These are phyloP conservation scores for Parazoanthus swiftii DNA, from an alignment of 92 coral and sea anemone species.

Conservation along the genomic window DNA sequence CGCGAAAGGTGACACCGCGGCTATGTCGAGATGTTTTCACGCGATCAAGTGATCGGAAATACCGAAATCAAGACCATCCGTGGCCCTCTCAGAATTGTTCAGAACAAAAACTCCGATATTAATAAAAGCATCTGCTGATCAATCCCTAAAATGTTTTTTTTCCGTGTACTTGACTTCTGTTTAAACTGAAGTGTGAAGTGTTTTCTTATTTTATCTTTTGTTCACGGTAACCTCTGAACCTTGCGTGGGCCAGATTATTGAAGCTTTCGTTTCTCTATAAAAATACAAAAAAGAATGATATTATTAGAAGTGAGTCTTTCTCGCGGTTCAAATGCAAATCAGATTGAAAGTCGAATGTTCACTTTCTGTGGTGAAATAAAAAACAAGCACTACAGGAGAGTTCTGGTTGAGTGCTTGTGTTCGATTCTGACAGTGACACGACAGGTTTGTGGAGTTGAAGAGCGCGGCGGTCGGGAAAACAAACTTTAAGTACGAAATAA, in stretches of 20 bases:
- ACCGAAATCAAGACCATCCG: conserved; percentile 29
- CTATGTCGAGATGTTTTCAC: conserved; percentile 31
- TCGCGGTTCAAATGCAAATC: neutral
- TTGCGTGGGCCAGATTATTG: neutral
- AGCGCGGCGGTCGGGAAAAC: neutral
- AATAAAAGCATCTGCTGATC: neutral
- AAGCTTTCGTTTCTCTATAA: neutral
- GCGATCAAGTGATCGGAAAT: conserved; percentile 52
- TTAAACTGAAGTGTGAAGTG: neutral
- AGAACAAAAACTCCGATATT: neutral
- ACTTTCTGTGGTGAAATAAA: neutral
- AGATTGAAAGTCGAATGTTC: neutral
- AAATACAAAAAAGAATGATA: neutral
- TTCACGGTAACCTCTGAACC: conserved; percentile 13
- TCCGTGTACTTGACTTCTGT: neutral
- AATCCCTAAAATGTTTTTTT: neutral
- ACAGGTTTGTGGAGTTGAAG: neutral
- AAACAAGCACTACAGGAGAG: neutral
- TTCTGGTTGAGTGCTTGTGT: conserved; percentile 15
- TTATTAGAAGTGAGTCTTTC: neutral
- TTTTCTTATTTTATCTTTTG: neutral
- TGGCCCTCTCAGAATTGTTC: neutral
- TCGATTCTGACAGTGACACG: conserved; percentile 10
- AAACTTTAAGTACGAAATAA: neutral
- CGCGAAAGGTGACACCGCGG: conserved; percentile 40